Evolutionary conservation across 2,113 vertebrate genomes (phyloP).

Genomic region (Gobiocypris rarus): DNA sequence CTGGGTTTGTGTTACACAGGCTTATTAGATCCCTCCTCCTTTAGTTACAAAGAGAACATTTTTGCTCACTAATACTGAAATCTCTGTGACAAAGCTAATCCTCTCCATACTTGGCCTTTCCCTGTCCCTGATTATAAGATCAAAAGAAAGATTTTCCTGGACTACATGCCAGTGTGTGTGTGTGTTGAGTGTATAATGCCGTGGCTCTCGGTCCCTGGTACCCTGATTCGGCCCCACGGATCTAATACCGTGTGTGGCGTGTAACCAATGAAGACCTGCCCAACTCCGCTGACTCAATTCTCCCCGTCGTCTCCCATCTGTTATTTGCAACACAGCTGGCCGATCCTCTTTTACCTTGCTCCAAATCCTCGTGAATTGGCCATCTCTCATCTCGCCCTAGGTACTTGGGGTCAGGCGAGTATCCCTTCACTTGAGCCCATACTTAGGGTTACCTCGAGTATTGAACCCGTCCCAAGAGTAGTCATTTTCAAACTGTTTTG

Average conservation of each 20-base stretch:
- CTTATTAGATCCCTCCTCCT: slow-evolving; percentile 36
- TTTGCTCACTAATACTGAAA: slow-evolving; percentile 28
- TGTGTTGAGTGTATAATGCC: slow-evolving; percentile 37
- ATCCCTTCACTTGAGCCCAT: not conserved
- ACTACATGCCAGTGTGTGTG: slow-evolving; percentile 24
- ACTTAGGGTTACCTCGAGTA: not conserved
- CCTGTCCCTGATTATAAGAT: slow-evolving; percentile 44
- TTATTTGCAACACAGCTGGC: not conserved
- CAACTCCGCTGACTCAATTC: slow-evolving; percentile 45
- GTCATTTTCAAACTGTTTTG: not conserved
- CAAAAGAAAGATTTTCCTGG: slow-evolving; percentile 41
- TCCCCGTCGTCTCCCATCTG: slow-evolving; percentile 15
- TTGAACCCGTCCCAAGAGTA: not conserved
- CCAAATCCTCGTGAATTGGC: not conserved
- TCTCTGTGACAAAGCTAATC: slow-evolving; percentile 33
- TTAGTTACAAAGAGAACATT: slow-evolving; percentile 33
- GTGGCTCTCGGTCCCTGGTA: slow-evolving; percentile 67
- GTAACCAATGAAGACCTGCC: slow-evolving; percentile 8
- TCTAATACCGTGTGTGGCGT: not conserved
- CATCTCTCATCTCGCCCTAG: not conserved
- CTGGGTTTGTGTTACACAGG: not conserved
- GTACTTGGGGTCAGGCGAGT: not conserved
- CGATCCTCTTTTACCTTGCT: not conserved
- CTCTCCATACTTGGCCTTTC: slow-evolving; percentile 33
- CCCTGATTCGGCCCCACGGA: slow-evolving; percentile 40